Base-by-base conservation (phyloP, 2,797 vertebrate species). In the Hoplostethus atlanticus region DNA sequence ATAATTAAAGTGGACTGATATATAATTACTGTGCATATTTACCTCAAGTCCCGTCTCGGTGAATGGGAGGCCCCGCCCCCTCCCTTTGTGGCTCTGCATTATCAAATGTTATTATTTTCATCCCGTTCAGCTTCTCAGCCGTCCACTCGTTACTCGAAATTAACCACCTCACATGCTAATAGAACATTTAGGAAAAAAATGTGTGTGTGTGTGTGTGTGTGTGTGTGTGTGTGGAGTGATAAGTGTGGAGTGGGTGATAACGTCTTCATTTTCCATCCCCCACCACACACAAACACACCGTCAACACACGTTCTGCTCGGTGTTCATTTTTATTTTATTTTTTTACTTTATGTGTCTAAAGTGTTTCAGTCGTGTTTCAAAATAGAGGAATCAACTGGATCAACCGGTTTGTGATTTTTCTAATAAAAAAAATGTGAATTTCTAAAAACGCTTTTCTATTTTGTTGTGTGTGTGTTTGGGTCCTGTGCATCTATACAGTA, bases 11-110 rank as follows among this genome's bases (percentile, higher is more conserved):
- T 94, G 94, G 95, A 96, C 95, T 96, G 95, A 97, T 96, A 96
- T 97, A 96, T 98, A 97, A 99, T 99, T 97, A 97, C 95, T 63
- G 73, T 93, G 94, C 95, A 96, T 98, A 96, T 98, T 98, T 97
- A 97, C 95, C 89, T 91, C 84, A 87, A 92, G 86, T 88, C 81
- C 83, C 78, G 53, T 84, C 81, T 77, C 68, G 28, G 72, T 88
- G 88, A 92, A 91, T 86, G 80, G 77, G 77, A 73, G 75, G 82
- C 84, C 84, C 61, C 86, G 68, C 80, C 80, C 80, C 79, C 84
- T 84, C 88, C 84, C 21, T 96, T 97, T 98, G 96, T 98, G 93
- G 93, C 93, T 93, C 91, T 89, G 94, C 96, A 96, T 97, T 97
- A 98, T 97, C 95, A 96, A 96, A 96, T 95, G 95, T 96, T 97